These are phyloP conservation scores for Steinernema feltiae DNA, from an alignment of 1,140 invertebrate species.

Conservation along the genomic window DNA sequence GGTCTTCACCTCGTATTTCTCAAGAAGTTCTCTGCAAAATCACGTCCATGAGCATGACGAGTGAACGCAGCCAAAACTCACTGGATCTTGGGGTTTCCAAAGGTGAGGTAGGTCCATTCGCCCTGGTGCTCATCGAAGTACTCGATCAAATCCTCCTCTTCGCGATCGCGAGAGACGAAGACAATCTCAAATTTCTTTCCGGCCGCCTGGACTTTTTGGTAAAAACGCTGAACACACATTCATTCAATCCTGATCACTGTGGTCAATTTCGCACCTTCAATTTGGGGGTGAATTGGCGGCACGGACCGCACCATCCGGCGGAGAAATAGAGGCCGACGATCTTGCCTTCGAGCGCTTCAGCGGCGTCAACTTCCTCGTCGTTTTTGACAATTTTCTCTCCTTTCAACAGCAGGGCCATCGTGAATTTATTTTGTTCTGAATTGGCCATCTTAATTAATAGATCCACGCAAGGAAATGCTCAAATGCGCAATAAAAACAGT, in stretches of 20 bases:
- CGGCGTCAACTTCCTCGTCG: slow-evolving; percentile 46
- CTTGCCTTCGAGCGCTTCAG: slow-evolving; percentile 46
- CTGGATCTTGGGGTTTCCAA: slow-evolving; percentile 46
- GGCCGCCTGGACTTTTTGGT: slow-evolving; percentile 48
- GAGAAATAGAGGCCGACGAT: slow-evolving; percentile 56
- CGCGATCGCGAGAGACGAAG: slow-evolving; percentile 48
- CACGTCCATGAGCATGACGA: not conserved
- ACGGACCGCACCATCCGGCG: slow-evolving; percentile 56
- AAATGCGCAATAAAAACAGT: no score
- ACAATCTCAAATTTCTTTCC: slow-evolving; percentile 49
- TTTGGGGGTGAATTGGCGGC: slow-evolving; percentile 53
- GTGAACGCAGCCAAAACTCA: slow-evolving; percentile 35
- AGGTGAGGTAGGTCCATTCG: slow-evolving; percentile 44
- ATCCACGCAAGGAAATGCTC: no score
- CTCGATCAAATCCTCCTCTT: slow-evolving; percentile 46
- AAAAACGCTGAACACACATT: slow-evolving; percentile 47
- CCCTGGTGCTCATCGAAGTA: slow-evolving; percentile 52
- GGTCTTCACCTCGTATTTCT: slow-evolving; percentile 36
- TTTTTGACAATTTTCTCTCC: slow-evolving; percentile 40
- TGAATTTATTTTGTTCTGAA: slow-evolving; percentile 11
- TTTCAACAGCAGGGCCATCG: slow-evolving; percentile 47
- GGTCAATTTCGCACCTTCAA: slow-evolving; percentile 41
- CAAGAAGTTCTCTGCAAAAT: slow-evolving; percentile 13
- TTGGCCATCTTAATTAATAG: slow-evolving; percentile 12
- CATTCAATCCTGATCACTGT: not conserved